Evolutionary conservation across 1,140 invertebrate genomes (phyloP), one percentile per base, ranked within the genome.

Genomic region (Linepithema humile): DNA sequence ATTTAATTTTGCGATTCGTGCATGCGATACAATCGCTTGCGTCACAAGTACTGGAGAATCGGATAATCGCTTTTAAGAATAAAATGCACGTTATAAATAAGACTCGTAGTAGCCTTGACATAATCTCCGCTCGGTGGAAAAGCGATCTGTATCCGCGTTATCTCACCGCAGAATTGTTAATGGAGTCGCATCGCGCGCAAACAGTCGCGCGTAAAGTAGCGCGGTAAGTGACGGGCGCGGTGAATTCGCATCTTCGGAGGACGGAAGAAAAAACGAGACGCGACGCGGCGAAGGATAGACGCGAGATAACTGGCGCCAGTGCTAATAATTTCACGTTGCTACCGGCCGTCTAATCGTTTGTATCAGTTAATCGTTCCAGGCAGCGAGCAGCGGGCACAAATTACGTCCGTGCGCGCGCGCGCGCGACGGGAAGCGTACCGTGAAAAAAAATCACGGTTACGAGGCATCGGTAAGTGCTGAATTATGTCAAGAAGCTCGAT

Each of bases 321-420:
- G 74, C 77, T 87, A 88, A 90, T 90, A 90, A 87, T 85, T 90
- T 88, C 86, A 85, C 32, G 75, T 89, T 90, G 62, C 72, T 82
- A 70, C 84, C 38, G 38, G 20, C 20, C 64, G 84, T 74, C 85
- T 90, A 90, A 90, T 88, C 88, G 73, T 73, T 80, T 82, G 70
- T 85, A 88, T 89, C 86, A 59, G 88, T 89, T 90, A 88, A 90
- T 90, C 82, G 78, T 57, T 62, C 50, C 43, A 75, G 60, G 35
- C 50, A 62, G 55, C 77, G 64, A 82, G 75, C 70, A 35, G 59
- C 74, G 23, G 65, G 23, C 59, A 55, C 57, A 53, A 60, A 57
- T 70, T 82, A 82, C 55, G 40, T 65, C 35, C 23, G 69, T 35
- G 50, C 32, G 29, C 15, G 62, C 38, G 50, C 50, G 53, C 78